Evolutionary conservation across 2,113 vertebrate genomes (phyloP), one percentile per base, ranked within the genome.

Genomic region (Candoia aspera): DNA sequence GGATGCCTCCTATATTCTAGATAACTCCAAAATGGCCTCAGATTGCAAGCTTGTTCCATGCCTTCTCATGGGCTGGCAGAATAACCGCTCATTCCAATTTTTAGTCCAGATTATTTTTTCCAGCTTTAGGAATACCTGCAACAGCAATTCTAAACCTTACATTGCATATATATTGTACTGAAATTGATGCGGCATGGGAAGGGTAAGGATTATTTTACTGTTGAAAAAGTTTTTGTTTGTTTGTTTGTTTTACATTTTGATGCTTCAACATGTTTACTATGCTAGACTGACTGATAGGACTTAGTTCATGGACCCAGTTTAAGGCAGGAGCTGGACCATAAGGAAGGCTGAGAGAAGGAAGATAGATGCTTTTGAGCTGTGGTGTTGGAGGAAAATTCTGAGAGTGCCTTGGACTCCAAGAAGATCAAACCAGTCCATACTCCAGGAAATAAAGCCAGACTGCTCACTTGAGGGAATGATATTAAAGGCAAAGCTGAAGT

Each of bases 31-130:
- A 84, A 93, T 87, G 49, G 33, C 62, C 46, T 1, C 0, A 24
- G 86, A 15, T 85, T 93, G 89, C 53, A 89, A 46, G 15, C 59
- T 84, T 89, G 26, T 57, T 92, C 86, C 73, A 93, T 92, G 53
- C n/a, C 12, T 57, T 26, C 26, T 79, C 11, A 57, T 58, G 68
- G 37, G 10, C 68, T 26, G 21, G 89, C 54, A 57, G 6, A 79
- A 64, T 55, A 90, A 90, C 21, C 13, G 33, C 24, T 59, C 23
- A 6, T 29, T n/a, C 6, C 23, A 19, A 58, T 53, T 89, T 68
- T 19, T 13, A 57, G 23, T 24, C 19, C 29, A 89, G 62, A 33
- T 1, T 17, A 90, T 83, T 19, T 79, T 37, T 83, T 73, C n/a
- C 19, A 46, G 55, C 33, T 21, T 6, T 91, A 13, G 4, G 46